Evolutionary conservation across 2,888 invertebrate genomes (phyloP), one percentile per base, ranked within the genome.

Genomic region (Acrobasis suavella): DNA sequence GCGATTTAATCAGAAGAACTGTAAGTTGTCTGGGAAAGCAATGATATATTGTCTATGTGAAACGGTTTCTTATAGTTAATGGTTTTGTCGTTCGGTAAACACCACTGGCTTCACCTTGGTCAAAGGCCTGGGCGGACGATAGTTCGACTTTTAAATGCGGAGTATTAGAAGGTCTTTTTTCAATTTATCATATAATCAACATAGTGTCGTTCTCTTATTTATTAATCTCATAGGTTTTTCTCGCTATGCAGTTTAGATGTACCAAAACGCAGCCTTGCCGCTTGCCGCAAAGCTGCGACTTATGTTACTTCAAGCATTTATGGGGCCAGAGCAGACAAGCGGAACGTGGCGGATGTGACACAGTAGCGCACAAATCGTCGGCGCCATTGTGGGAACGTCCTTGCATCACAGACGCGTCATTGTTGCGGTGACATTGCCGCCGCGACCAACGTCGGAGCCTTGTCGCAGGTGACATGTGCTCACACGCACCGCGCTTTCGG

Each of bases 341-440:
- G 65, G 69, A 72, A 70, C 68, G 66, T 62, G 65, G 65, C 62
- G 65, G 65, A 66, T 58, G 51, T 64, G 63, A 63, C 65, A 63
- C 67, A 62, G 65, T 50, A 65, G 46, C 58, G 62, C 58, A 64
- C 64, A 63, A 64, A 63, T 55, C 42, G 61, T 62, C 58, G 61
- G 16, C 16, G 42, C 63, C 50, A 67, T 67, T 64, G 64, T 67
- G 50, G 49, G 49, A 56, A 58, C 62, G 42, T 50, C 22, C 46
- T 68, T 70, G 66, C 63, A 64, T 71, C 70, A 69, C 58, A 42
- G 54, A 58, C 58, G 62, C 70, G 69, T 73, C 72, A 69, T 69
- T 68, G 67, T 64, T 66, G 52, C 17, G 39, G 56, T 42, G 56
- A 56, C 56, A 56, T 56, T 22, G 56, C 42, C 38, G 9, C 15